These are phyloP conservation scores for Heliconius hewitsoni DNA, from an alignment of 1,140 invertebrate species.

Conservation along the genomic window DNA sequence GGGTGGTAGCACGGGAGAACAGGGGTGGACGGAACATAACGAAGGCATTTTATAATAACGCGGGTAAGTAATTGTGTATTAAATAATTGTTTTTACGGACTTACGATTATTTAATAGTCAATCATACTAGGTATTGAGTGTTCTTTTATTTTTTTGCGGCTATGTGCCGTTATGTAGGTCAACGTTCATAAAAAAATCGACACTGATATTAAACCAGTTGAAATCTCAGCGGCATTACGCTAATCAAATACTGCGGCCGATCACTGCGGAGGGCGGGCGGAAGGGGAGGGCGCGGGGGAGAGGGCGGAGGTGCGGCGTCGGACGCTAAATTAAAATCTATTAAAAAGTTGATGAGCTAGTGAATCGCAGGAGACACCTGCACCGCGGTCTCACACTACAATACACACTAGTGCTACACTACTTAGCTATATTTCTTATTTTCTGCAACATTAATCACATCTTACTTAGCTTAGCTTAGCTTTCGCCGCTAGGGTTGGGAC, in stretches of 20 bases:
- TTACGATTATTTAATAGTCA: too few relatives aligned
- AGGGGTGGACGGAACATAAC: too few relatives aligned
- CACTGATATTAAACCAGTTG: background rate
- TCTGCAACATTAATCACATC: too few relatives aligned
- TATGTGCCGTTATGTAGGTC: background rate
- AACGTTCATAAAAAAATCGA: background rate
- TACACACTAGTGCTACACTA: background rate
- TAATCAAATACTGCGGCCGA: background rate
- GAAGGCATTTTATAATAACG: too few relatives aligned
- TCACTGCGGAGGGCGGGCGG: background rate
- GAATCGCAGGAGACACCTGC: background rate
- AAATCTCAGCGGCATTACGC: slow-evolving; percentile 5
- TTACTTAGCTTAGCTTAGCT: too few relatives aligned
- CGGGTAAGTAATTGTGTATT: too few relatives aligned
- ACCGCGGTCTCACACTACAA: background rate
- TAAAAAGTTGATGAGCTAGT: background rate
- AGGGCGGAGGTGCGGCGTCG: background rate
- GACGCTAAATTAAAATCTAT: background rate
- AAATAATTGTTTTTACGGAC: too few relatives aligned
- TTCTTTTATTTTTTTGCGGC: too few relatives aligned
- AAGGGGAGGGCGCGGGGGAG: background rate
- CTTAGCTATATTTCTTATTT: too few relatives aligned
- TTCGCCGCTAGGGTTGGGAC: too few relatives aligned
- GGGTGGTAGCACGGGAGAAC: too few relatives aligned
- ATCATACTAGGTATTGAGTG: too few relatives aligned